These are phyloP conservation scores for Noturus placidus DNA, from an alignment of 2,113 vertebrate species.

Conservation along the genomic window DNA sequence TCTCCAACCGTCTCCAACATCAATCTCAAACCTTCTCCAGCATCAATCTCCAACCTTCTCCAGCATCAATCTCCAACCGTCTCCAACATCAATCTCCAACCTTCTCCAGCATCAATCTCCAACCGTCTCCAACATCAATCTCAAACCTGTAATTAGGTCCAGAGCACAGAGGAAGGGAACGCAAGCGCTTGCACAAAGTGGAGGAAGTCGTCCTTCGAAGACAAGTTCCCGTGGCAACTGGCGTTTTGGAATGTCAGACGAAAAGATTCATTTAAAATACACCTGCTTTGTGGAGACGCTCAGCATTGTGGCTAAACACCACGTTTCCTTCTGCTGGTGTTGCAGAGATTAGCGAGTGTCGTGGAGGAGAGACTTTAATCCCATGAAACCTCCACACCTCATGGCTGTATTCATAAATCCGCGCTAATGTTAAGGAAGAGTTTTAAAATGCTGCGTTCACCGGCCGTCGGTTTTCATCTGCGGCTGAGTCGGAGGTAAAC, in stretches of 20 bases:
- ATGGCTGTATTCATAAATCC: constrained; percentile 32
- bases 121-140: too few species aligned
- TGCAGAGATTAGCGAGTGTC: neutral
- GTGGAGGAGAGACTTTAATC: neutral
- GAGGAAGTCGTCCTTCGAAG: neutral
- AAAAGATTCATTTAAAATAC: neutral
- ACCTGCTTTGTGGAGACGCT: neutral
- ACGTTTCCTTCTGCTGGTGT: neutral
- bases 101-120: too few species aligned
- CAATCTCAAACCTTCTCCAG: too few species aligned
- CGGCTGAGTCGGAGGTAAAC: constrained; percentile 49
- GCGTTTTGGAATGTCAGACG: constrained; percentile 21
- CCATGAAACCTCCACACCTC: neutral
- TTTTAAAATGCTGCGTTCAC: constrained; percentile 27
- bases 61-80: too few species aligned
- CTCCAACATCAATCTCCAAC: too few species aligned
- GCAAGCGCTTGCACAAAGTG: neutral
- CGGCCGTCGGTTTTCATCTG: constrained; percentile 37
- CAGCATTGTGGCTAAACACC: constrained; percentile 9
- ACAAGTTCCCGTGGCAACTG: constrained; percentile 36
- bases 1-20: too few species aligned
- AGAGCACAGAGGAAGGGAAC: neutral
- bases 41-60: too few species aligned
- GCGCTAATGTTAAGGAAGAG: neutral
- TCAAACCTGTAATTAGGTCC: neutral